These are phyloP conservation scores for Notolepis coatsorum DNA, from an alignment of 2,797 vertebrate species.

Conservation along the genomic window DNA sequence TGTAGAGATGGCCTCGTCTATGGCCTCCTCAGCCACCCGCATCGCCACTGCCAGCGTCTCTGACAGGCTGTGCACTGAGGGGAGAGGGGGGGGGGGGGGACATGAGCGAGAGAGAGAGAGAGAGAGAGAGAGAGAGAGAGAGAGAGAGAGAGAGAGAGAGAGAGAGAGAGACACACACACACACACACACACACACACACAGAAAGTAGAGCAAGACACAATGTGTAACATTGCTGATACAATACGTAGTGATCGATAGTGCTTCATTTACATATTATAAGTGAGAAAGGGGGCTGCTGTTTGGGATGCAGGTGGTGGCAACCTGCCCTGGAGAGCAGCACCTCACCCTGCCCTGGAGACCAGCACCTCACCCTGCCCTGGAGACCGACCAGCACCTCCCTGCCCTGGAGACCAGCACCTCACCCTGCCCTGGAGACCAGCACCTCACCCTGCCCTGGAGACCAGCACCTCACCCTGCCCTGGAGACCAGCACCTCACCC, in stretches of 20 bases:
- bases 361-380: neutral
- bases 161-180: neutral
- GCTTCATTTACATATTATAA: too few relatives aligned
- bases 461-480: too few relatives aligned
- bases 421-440: neutral
- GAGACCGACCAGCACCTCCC: neutral
- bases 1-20: conserved; percentile 95
- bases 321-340: conserved; percentile 4
- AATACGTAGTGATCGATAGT: too few relatives aligned
- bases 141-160: neutral
- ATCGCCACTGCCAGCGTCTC: conserved; percentile 92
- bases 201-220: neutral
- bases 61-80: conserved; percentile 92
- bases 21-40: conserved; percentile 94
- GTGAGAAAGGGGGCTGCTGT: neutral
- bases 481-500: too few relatives aligned
- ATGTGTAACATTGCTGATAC: too few relatives aligned
- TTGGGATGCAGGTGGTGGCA: neutral
- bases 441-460: too few relatives aligned
- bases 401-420: neutral
- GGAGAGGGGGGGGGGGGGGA: neutral
- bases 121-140: conserved; percentile 1
- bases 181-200: too few relatives aligned
- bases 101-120: too few relatives aligned
- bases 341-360: conserved; percentile 1